Base-by-base conservation (phyloP, 2,888 invertebrate genomes). In the Myopa tessellatipennis region DNA sequence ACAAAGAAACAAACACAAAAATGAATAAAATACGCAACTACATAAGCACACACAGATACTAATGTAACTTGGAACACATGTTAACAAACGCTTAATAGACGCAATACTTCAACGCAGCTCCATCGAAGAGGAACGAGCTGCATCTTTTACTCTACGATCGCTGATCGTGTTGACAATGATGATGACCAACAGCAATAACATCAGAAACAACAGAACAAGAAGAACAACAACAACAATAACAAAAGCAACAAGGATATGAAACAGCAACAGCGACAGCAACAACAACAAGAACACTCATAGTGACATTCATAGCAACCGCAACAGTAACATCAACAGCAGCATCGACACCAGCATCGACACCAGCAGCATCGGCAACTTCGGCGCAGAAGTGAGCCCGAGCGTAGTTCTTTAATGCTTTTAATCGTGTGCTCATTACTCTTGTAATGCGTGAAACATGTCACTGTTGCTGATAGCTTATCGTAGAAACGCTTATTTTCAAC, bases 371-470 rank as follows among this genome's bases (percentile, higher is more conserved):
- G n/a, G n/a, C 58, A 34, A 52, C n/a, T 67, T 40, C 68, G 4
- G 45, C 50, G n/a, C n/a, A 40, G 40, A 34, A 36, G 36, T 67
- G 67, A 36, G 40, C 67, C 12, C 36, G n/a, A 67, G 67, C 40
- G 36, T 50, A 50, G 50, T 34, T 74, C 67, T 75, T 77, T 79
- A 80, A 80, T 81, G 81, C 78, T 55, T 80, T 79, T 79, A 80
- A 80, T 77, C 72, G 79, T 68, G 61, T 55, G 71, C 81, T 80
- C 81, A 82, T 79, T 82, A 83, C 82, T 84, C 85, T 85, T 85
- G 83, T 85, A 85, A 86, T 85, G 86, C 85, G 84, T 83, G 84
- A 86, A 86, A 85, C 85, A 86, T 86, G 85, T 85, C 85, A 86
- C 63, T 75, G 86, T 83, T 83, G 82, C 82, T 83, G 85, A 86